Evolutionary conservation across 2,113 vertebrate genomes (phyloP).

Genomic region (Tauraco erythrolophus): DNA sequence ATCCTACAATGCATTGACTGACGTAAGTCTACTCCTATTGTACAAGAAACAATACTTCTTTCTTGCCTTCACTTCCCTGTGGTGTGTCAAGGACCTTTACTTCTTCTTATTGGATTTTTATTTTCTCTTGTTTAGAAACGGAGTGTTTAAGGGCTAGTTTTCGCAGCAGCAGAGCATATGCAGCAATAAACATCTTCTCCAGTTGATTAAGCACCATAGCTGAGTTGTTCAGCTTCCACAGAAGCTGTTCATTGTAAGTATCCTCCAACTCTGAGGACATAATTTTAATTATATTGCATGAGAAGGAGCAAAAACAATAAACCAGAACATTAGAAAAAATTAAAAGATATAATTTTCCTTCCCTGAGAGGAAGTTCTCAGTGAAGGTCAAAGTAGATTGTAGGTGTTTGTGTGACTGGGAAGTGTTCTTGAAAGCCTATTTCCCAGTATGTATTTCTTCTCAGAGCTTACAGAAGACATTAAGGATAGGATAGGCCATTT

Average conservation of each 20-base stretch:
- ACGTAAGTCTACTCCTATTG: not conserved
- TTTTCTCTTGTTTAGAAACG: slow-evolving; percentile 34
- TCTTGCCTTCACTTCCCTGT: slow-evolving; percentile 2
- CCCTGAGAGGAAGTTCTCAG: not conserved
- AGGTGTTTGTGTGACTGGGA: not conserved
- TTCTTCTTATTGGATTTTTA: slow-evolving; percentile 66
- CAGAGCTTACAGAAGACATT: slow-evolving; percentile 10
- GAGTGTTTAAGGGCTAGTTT: slow-evolving; percentile 34
- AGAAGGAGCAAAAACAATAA: slow-evolving; percentile 53
- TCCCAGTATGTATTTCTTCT: not conserved
- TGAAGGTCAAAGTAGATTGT: slow-evolving; percentile 51
- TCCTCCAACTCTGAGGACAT: slow-evolving; percentile 52
- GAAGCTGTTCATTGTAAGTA: slow-evolving; percentile 38
- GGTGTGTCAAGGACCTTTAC: slow-evolving; percentile 49
- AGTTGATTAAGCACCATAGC: slow-evolving; percentile 50
- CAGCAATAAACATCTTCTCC: slow-evolving; percentile 48
- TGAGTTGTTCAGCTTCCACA: slow-evolving; percentile 26
- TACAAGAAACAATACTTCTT: not conserved
- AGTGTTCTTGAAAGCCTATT: not conserved
- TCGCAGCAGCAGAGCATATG: slow-evolving; percentile 30
- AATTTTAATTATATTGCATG: slow-evolving; percentile 63
- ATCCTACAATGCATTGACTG: slow-evolving; percentile 7
- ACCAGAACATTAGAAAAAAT: slow-evolving; percentile 49
- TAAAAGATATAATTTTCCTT: slow-evolving; percentile 52
- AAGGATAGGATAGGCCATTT: slow-evolving; percentile 25